Percentiles rank a stretch among this genome's conserved stretches.
Conservation (phyloP, 2,113 vertebrate genomes). For the Mobula birostris region DNA sequence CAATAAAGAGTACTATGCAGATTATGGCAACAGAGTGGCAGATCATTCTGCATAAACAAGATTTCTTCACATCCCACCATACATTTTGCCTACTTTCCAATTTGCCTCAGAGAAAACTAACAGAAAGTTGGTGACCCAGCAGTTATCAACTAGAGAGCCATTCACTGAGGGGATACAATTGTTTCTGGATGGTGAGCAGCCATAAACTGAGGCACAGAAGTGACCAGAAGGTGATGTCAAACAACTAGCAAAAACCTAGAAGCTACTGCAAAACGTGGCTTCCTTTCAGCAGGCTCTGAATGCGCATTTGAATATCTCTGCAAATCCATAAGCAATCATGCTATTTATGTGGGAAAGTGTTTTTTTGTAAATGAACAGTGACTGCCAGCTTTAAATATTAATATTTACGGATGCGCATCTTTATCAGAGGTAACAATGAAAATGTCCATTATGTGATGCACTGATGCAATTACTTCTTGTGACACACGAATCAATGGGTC, state of each 20-base stretch:
- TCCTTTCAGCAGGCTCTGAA: neutral
- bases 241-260: neutral
- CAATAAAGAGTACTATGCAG: too few relatives aligned
- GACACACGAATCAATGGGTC: slow-evolving; percentile 7
- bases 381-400: too few relatives aligned
- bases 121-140: neutral
- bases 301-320: neutral
- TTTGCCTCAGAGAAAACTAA: neutral
- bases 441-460: neutral
- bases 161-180: neutral
- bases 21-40: too few relatives aligned
- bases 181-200: neutral
- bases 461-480: neutral
- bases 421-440: neutral
- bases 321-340: neutral
- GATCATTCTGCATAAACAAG: too few relatives aligned
- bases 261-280: neutral
- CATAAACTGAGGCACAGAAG: neutral
- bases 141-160: neutral
- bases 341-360: neutral
- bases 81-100: neutral
- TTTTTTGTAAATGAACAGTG: neutral
- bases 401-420: neutral
- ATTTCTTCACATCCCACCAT: too few relatives aligned
- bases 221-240: neutral